Conservation (phyloP, 2,888 invertebrate genomes). For the Ceraclea dissimilis region DNA sequence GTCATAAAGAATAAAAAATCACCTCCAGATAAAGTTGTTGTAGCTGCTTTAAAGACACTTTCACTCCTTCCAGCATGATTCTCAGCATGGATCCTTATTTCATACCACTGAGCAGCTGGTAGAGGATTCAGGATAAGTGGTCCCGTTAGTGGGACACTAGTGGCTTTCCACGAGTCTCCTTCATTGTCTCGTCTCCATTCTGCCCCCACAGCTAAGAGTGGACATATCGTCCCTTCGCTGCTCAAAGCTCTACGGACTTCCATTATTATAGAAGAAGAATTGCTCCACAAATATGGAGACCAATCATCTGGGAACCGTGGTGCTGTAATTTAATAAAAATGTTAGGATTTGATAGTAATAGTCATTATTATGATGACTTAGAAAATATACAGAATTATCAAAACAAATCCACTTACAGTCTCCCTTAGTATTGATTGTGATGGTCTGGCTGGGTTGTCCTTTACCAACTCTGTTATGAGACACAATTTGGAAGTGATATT, state of each 20-base stretch:
- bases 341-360: neutral
- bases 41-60: constrained; percentile 64
- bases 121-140: constrained; percentile 47
- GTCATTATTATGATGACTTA: too few species aligned
- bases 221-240: constrained; percentile 34
- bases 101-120: constrained; percentile 67
- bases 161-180: constrained; percentile 40
- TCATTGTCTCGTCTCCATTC: constrained; percentile 41
- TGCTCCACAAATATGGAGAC: constrained; percentile 43
- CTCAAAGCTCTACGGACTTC: constrained; percentile 39
- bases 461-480: constrained; percentile 66
- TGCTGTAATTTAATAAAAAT: constrained; percentile 14
- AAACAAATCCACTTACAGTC: constrained; percentile 44
- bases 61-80: constrained; percentile 62
- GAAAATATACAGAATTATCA: too few species aligned
- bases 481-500: constrained; percentile 61
- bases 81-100: constrained; percentile 62
- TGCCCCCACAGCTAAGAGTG: constrained; percentile 40
- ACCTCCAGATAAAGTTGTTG: constrained; percentile 67
- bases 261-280: constrained; percentile 41
- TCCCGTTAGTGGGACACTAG: constrained; percentile 24
- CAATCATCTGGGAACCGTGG: constrained; percentile 25
- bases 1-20: too few species aligned
- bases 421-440: constrained; percentile 63
- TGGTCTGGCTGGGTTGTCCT: constrained; percentile 57